Percentiles rank a stretch among this genome's conserved stretches.
These are phyloP conservation scores for Cetonia aurata DNA, from an alignment of 2,888 invertebrate genomes.

Conservation along the genomic window DNA sequence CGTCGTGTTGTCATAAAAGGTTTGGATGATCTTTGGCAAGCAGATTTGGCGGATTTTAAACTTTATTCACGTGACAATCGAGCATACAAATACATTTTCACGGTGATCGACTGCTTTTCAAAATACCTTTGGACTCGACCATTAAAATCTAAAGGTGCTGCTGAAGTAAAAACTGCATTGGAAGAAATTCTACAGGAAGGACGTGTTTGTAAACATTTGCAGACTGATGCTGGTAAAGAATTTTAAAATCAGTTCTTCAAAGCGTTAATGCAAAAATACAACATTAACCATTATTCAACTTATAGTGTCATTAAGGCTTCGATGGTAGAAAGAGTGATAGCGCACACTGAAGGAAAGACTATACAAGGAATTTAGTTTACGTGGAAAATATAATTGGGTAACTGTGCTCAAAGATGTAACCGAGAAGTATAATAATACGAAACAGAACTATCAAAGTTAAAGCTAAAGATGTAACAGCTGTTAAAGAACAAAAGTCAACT, in stretches of 20 bases:
- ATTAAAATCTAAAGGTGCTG: slow-evolving; percentile 58
- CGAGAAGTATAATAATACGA: slow-evolving; percentile 29
- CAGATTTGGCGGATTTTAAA: slow-evolving; percentile 55
- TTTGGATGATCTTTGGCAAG: slow-evolving; percentile 64
- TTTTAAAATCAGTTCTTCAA: slow-evolving; percentile 56
- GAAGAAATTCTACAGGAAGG: slow-evolving; percentile 43
- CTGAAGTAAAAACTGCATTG: slow-evolving; percentile 54
- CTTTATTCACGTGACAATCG: slow-evolving; percentile 55
- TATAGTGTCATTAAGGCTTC: slow-evolving; percentile 50
- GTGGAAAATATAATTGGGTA: slow-evolving; percentile 53
- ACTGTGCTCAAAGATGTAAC: slow-evolving; percentile 8
- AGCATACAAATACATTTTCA: slow-evolving; percentile 58
- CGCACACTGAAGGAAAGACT: slow-evolving; percentile 45
- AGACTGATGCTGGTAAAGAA: slow-evolving; percentile 57
- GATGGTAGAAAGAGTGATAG: slow-evolving; percentile 46
- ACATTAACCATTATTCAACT: slow-evolving; percentile 54
- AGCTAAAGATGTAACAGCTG: slow-evolving; percentile 50
- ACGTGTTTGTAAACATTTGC: slow-evolving; percentile 52
- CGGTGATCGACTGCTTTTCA: slow-evolving; percentile 62
- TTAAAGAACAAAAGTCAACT: slow-evolving; percentile 14
- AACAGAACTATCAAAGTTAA: slow-evolving; percentile 53
- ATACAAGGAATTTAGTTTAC: slow-evolving; percentile 54
- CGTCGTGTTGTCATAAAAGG: slow-evolving; percentile 59
- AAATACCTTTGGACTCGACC: slow-evolving; percentile 63
- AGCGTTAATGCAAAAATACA: slow-evolving; percentile 52